Percentiles rank a stretch among this genome's conserved stretches.
Evolutionary conservation across 2,113 vertebrate species (phyloP).

Genomic region (Danionella cerebrum): DNA sequence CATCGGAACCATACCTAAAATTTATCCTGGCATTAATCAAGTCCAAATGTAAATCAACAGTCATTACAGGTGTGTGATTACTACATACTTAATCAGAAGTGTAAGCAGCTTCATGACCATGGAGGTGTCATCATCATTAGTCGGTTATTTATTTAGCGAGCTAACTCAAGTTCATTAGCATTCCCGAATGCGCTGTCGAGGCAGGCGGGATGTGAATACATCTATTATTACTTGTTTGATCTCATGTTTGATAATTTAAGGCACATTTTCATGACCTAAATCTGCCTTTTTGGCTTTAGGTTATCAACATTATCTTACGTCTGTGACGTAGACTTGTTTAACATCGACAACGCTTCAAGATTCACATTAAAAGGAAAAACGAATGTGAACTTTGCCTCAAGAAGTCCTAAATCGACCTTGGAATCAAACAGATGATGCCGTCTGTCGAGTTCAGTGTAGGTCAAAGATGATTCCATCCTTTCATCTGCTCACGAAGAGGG

Average conservation of each 20-base stretch:
- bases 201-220: background rate
- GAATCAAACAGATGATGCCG: background rate
- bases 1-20: no score
- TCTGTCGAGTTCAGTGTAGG: background rate
- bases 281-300: no score
- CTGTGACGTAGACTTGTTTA: no score
- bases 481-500: background rate
- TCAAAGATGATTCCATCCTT: slow-evolving; percentile 4
- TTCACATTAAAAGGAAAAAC: no score
- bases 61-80: background rate
- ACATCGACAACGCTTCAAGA: no score
- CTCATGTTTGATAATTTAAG: no score
- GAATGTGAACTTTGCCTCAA: background rate
- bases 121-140: slow-evolving; percentile 7
- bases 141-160: slow-evolving; percentile 15
- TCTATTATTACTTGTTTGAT: background rate
- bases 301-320: no score
- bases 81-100: background rate
- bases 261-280: no score
- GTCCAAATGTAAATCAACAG: no score
- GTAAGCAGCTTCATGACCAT: background rate
- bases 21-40: background rate
- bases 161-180: slow-evolving; percentile 2
- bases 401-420: background rate
- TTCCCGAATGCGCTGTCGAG: background rate